Evolutionary conservation across 2,888 invertebrate species (phyloP).

Genomic region (Abscondita cerata): DNA sequence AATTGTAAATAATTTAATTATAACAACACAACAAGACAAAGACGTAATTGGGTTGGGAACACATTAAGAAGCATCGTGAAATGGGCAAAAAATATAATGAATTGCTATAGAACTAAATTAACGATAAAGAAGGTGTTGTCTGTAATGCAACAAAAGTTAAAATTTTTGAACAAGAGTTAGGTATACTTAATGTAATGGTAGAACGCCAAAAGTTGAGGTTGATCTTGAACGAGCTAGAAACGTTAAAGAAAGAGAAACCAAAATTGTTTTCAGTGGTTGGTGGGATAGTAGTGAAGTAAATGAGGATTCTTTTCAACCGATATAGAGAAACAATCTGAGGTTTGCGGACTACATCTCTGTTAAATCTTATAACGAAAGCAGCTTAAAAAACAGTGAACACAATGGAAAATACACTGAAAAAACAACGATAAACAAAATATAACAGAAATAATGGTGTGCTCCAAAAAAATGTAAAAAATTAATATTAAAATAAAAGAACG

Average conservation of each 20-base stretch:
- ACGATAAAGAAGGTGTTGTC: slow-evolving; percentile 62
- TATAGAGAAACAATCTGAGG: too few species aligned
- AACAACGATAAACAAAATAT: too few species aligned
- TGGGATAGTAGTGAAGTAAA: slow-evolving; percentile 64
- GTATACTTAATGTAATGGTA: slow-evolving; percentile 90
- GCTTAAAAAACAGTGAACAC: too few species aligned
- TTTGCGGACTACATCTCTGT: too few species aligned
- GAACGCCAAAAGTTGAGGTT: slow-evolving; percentile 87
- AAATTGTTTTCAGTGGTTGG: slow-evolving; percentile 78
- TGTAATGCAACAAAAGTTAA: slow-evolving; percentile 62
- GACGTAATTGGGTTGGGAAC: slow-evolving; percentile 89
- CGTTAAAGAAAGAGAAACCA: slow-evolving; percentile 54
- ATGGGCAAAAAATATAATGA: slow-evolving; percentile 74
- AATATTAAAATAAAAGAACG: too few species aligned
- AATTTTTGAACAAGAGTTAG: slow-evolving; percentile 81
- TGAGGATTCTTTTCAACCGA: slow-evolving; percentile 57
- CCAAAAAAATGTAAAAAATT: too few species aligned
- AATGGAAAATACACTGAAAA: too few species aligned
- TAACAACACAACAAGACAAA: slow-evolving; percentile 72
- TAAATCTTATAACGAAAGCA: too few species aligned
- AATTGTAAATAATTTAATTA: slow-evolving; percentile 77
- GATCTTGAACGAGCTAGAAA: slow-evolving; percentile 70
- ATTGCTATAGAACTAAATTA: slow-evolving; percentile 71
- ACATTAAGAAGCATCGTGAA: slow-evolving; percentile 80
- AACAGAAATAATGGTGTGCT: too few species aligned